Conservation (phyloP, 2,113 vertebrate species). For the Fregata magnificens region DNA sequence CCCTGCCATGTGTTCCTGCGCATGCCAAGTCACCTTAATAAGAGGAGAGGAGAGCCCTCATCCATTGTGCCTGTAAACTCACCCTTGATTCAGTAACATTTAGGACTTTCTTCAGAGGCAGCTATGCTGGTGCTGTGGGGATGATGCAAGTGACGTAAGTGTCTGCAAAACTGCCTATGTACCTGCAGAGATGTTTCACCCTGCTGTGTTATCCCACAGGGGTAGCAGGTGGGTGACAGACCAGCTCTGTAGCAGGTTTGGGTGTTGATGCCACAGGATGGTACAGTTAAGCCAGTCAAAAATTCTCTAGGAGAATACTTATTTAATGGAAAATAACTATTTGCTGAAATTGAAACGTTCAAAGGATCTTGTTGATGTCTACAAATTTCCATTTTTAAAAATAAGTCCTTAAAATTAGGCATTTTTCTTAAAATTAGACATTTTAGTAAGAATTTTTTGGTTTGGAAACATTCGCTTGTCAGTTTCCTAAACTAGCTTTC, state of each 20-base stretch:
- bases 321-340: background rate
- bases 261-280: background rate
- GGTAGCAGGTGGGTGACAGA: background rate
- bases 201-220: fast-evolving
- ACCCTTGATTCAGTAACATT: background rate
- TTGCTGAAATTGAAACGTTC: background rate
- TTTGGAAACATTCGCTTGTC: background rate
- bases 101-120: background rate
- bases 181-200: background rate
- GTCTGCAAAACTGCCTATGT: background rate
- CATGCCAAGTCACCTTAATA: background rate
- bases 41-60: background rate
- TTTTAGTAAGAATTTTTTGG: background rate
- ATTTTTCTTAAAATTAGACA: background rate
- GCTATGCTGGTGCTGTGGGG: background rate
- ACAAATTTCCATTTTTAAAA: background rate
- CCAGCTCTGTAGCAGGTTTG: background rate
- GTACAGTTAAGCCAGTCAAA: background rate
- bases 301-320: background rate
- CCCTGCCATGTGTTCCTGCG: background rate
- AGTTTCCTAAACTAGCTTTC: background rate
- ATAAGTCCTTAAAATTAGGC: background rate
- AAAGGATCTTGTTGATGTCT: background rate
- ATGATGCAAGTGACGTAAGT: background rate
- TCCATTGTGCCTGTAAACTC: background rate